These are phyloP conservation scores for Heloderma charlesbogerti DNA, from an alignment of 2,113 vertebrate genomes.

Conservation along the genomic window DNA sequence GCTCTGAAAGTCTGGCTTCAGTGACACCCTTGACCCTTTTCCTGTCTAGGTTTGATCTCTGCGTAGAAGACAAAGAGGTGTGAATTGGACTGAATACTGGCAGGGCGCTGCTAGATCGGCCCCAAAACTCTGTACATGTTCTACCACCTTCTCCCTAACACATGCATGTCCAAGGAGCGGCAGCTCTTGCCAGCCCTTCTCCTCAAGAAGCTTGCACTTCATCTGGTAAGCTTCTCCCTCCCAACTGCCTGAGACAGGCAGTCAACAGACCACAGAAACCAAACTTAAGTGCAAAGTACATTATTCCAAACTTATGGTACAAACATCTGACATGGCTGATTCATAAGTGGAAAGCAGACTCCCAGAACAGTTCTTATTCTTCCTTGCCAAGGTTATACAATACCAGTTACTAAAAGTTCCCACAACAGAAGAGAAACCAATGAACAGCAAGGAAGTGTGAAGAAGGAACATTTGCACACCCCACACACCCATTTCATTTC, in stretches of 20 bases:
- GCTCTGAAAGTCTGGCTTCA: too few species aligned
- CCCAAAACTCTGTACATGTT: background rate
- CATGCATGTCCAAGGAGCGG: background rate
- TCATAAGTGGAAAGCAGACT: conserved; percentile 28
- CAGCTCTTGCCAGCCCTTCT: background rate
- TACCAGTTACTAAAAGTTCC: background rate
- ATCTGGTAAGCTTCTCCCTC: background rate
- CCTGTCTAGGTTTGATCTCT: too few species aligned
- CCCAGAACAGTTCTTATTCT: background rate
- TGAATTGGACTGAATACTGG: background rate
- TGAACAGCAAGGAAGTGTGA: conserved; percentile 34
- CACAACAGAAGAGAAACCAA: conserved; percentile 14
- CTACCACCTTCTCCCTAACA: background rate
- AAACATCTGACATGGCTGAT: background rate
- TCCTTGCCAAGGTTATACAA: background rate
- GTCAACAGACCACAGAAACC: background rate
- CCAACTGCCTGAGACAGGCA: background rate
- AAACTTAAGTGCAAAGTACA: background rate
- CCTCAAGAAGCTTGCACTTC: too few species aligned
- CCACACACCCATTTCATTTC: background rate
- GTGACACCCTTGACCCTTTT: too few species aligned
- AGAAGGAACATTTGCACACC: conserved; percentile 16
- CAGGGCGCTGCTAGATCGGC: background rate
- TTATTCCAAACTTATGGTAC: background rate
- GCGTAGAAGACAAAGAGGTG: background rate